Conservation (phyloP, 2,113 vertebrate species). For the Pelobates fuscus region DNA sequence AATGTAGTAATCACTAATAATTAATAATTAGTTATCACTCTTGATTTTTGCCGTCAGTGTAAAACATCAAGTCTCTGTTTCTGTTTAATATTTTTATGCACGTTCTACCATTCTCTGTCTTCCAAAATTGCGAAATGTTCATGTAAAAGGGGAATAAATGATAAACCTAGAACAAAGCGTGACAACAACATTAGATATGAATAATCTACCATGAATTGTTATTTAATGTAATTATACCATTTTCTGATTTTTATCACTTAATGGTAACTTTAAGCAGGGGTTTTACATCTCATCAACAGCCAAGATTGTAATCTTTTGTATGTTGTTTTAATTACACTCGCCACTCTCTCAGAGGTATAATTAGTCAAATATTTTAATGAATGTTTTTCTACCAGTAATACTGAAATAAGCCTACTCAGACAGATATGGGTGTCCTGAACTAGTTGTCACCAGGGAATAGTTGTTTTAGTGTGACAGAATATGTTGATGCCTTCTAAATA, state of each 20-base stretch:
- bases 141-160: too few relatives aligned
- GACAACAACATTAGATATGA: background rate
- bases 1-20: too few relatives aligned
- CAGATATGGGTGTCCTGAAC: background rate
- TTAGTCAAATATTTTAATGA: background rate
- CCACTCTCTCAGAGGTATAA: background rate
- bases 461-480: too few relatives aligned
- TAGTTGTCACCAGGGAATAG: too few relatives aligned
- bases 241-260: slow-evolving; percentile 17
- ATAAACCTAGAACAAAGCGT: too few relatives aligned
- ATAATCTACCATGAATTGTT: background rate
- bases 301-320: background rate
- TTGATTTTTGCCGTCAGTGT: too few relatives aligned
- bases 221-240: slow-evolving; percentile 7
- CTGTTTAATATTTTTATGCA: too few relatives aligned
- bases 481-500: too few relatives aligned
- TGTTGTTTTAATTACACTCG: background rate
- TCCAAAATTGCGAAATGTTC: too few relatives aligned
- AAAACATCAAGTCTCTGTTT: too few relatives aligned
- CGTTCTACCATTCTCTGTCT: too few relatives aligned
- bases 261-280: background rate
- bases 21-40: too few relatives aligned
- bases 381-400: background rate
- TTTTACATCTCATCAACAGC: background rate
- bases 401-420: background rate